Conservation (phyloP, 2,888 invertebrate genomes). For the Thelaira solivaga region DNA sequence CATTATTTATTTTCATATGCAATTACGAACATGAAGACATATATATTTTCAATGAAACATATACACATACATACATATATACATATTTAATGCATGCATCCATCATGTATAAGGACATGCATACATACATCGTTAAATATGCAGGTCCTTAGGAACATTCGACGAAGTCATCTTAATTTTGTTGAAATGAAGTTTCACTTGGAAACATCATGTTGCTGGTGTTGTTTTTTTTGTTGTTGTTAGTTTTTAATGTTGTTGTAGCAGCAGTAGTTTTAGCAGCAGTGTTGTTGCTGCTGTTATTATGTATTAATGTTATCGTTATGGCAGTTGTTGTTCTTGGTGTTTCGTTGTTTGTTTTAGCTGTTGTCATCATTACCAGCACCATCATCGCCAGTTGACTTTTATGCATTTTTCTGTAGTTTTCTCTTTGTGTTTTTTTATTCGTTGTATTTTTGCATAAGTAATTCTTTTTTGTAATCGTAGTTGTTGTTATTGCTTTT, state of each 20-base stretch:
- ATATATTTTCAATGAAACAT: background rate
- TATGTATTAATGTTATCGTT: constrained; percentile 7
- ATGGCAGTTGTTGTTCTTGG: background rate
- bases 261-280: background rate
- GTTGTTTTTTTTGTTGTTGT: constrained; percentile 11
- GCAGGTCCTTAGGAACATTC: constrained; percentile 48
- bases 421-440: background rate
- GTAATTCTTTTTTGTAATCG: constrained; percentile 4
- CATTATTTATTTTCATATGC: constrained; percentile 2
- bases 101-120: constrained; percentile 28
- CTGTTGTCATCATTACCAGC: constrained; percentile 38
- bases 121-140: constrained; percentile 54
- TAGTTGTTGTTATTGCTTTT: constrained; percentile 7
- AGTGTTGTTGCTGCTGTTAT: background rate
- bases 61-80: constrained; percentile 1
- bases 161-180: constrained; percentile 61
- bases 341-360: background rate
- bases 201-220: constrained; percentile 66
- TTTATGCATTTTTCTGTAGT: constrained; percentile 22
- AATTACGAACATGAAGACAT: background rate
- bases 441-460: constrained; percentile 40
- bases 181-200: constrained; percentile 67
- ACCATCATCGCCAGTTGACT: constrained; percentile 37
- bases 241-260: too few species aligned
- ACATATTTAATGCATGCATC: background rate